Evolutionary conservation across 2,113 vertebrate genomes (phyloP).

Genomic region (Tenrec ecaudatus): DNA sequence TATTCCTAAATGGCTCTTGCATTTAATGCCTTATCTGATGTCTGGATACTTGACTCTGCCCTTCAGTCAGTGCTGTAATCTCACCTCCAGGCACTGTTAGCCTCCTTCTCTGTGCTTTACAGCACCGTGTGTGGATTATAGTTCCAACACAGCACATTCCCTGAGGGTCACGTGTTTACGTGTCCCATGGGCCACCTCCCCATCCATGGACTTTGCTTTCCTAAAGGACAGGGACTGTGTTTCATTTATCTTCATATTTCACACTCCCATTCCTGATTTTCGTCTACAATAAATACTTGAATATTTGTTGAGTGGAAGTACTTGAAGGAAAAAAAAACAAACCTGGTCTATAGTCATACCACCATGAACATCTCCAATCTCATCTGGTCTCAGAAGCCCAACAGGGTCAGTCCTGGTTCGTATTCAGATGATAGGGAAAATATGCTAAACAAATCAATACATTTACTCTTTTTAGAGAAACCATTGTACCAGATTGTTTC

Average conservation of each 20-base stretch:
- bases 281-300: not conserved
- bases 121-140: not conserved
- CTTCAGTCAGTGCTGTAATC: not conserved
- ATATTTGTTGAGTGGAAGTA: constrained; percentile 45
- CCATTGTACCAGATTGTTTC: not conserved
- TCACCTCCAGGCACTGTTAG: constrained; percentile 12
- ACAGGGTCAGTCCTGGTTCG: too few relatives aligned
- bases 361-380: too few relatives aligned
- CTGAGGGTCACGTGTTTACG: not conserved
- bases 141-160: not conserved
- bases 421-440: too few relatives aligned
- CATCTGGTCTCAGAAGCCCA: too few relatives aligned
- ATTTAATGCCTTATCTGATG: constrained; percentile 10
- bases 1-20: not conserved
- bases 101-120: not conserved
- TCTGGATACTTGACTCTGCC: not conserved
- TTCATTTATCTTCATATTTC: constrained; percentile 39
- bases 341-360: too few relatives aligned
- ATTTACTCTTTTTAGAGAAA: constrained; percentile 32
- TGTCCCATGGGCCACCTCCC: not conserved
- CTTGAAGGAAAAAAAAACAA: constrained; percentile 39
- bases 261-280: not conserved
- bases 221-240: not conserved
- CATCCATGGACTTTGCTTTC: not conserved
- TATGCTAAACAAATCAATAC: not conserved